Evolutionary conservation across 2,888 invertebrate species (phyloP).

Genomic region (Watsonalla binaria): DNA sequence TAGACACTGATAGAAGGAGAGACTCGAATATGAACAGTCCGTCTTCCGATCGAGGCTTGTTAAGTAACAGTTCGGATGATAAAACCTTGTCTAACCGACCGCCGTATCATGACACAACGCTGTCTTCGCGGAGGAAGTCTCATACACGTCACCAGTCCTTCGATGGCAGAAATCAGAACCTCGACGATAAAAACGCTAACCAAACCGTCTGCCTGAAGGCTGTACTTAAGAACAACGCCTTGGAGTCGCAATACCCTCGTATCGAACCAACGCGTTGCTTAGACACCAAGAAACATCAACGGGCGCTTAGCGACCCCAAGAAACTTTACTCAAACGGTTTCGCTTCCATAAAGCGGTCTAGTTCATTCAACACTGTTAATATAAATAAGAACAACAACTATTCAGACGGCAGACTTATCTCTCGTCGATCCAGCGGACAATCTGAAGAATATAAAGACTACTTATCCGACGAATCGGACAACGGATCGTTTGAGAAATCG

Average conservation of each 20-base stretch:
- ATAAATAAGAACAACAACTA: constrained; percentile 66
- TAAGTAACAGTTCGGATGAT: constrained; percentile 69
- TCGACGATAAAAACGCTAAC: constrained; percentile 59
- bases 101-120: constrained; percentile 51
- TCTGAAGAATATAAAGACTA: constrained; percentile 57
- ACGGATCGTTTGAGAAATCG: constrained; percentile 55
- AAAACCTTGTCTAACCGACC: constrained; percentile 66
- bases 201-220: constrained; percentile 57
- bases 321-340: constrained; percentile 41
- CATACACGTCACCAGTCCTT: constrained; percentile 76
- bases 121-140: constrained; percentile 70
- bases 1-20: constrained; percentile 51
- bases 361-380: constrained; percentile 81
- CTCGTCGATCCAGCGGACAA: constrained; percentile 55
- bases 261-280: constrained; percentile 70
- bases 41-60: constrained; percentile 48
- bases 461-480: constrained; percentile 67
- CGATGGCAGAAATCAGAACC: constrained; percentile 62
- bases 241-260: constrained; percentile 53
- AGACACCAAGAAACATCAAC: constrained; percentile 56
- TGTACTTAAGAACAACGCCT: constrained; percentile 66
- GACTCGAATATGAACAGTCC: constrained; percentile 72
- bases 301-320: constrained; percentile 46
- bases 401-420: constrained; percentile 45
- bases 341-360: constrained; percentile 80